Conservation (phyloP, 2,888 invertebrate species). For the Oxycera nigricornis region DNA sequence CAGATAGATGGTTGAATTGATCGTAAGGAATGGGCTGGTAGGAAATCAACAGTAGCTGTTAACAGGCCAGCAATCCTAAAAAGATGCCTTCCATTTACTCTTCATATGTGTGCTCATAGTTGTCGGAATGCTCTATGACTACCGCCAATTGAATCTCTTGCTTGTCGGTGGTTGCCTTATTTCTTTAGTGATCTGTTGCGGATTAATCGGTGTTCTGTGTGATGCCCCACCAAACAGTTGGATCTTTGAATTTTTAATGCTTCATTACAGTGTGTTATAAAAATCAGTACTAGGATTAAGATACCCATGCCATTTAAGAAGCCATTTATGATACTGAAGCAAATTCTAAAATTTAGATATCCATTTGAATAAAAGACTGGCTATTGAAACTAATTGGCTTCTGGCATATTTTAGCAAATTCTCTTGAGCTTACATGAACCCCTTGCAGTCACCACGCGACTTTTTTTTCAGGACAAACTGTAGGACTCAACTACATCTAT, state of each 20-base stretch:
- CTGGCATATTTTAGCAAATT: too few relatives aligned
- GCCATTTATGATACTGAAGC: too few relatives aligned
- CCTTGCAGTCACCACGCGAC: not conserved
- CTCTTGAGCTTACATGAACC: too few relatives aligned
- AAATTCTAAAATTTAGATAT: too few relatives aligned
- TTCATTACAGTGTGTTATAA: not conserved
- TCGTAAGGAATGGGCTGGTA: slow-evolving; percentile 22
- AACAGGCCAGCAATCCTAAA: slow-evolving; percentile 14
- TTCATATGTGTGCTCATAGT: slow-evolving; percentile 14
- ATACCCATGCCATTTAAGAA: too few relatives aligned
- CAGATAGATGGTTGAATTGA: slow-evolving; percentile 29
- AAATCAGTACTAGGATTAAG: not conserved
- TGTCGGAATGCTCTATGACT: slow-evolving; percentile 35
- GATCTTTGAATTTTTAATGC: not conserved
- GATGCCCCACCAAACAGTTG: slow-evolving; percentile 11
- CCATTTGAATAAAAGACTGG: too few relatives aligned
- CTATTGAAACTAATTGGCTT: too few relatives aligned
- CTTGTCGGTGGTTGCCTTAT: not conserved
- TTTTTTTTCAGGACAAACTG: not conserved
- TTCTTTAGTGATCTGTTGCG: slow-evolving; percentile 23
- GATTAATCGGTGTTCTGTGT: slow-evolving; percentile 39
- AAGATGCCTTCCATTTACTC: slow-evolving; percentile 24
- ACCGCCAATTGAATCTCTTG: slow-evolving; percentile 34
- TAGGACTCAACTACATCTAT: not conserved
- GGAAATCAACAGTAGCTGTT: slow-evolving; percentile 32